These are phyloP conservation scores for Scaeva pyrastri DNA, from an alignment of 2,888 invertebrate genomes.

Conservation along the genomic window DNA sequence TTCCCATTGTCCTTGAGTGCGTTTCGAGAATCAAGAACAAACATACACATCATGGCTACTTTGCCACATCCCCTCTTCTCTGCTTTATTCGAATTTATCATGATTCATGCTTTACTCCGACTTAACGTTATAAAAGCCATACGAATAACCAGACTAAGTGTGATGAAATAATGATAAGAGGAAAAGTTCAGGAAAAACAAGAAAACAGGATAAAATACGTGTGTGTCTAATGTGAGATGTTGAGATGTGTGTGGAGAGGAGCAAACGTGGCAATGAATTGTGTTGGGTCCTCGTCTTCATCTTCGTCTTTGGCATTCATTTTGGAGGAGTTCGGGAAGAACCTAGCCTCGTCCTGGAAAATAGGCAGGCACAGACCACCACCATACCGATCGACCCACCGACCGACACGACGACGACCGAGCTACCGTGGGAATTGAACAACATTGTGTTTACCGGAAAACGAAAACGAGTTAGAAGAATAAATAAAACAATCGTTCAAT, in stretches of 20 bases:
- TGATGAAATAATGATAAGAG: conserved; percentile 63
- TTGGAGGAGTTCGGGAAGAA: not conserved
- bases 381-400: not conserved
- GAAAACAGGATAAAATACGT: conserved; percentile 54
- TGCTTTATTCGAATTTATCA: conserved; percentile 48
- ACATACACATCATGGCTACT: conserved; percentile 15
- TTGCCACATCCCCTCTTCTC: conserved; percentile 10
- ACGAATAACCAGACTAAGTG: conserved; percentile 25
- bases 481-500: conserved; percentile 60
- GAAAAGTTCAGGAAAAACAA: conserved; percentile 46
- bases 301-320: not conserved
- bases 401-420: too few species aligned
- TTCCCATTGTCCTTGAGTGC: conserved; percentile 55
- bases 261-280: conserved; percentile 44
- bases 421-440: conserved; percentile 68
- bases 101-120: conserved; percentile 53
- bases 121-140: conserved; percentile 32
- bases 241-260: conserved; percentile 14
- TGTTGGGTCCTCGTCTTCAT: conserved; percentile 23
- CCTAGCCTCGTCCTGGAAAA: not conserved
- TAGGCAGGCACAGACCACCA: not conserved
- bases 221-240: conserved; percentile 32
- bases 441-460: conserved; percentile 21
- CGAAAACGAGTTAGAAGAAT: conserved; percentile 19
- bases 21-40: conserved; percentile 60